Percentiles rank a stretch among this genome's conserved stretches.
phyloP scores from a whole-genome alignment of 1,140 invertebrate genomes.

The Eupeodes corollae region DNA sequence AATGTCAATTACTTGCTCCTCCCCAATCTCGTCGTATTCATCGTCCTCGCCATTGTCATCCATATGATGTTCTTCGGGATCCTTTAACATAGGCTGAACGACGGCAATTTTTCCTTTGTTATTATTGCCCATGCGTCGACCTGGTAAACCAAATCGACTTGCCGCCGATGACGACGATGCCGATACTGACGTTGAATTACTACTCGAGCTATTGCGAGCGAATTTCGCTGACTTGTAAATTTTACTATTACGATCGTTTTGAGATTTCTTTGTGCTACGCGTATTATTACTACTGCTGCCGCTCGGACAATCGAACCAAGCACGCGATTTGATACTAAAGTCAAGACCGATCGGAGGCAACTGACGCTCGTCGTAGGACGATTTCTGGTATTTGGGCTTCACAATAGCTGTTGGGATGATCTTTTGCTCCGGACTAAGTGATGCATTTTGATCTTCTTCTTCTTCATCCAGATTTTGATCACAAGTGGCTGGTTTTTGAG shows the following conservation, averaged over 20 bases:
- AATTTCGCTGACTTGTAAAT: neutral
- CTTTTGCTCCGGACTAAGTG: too few relatives aligned
- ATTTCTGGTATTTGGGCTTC: conserved; percentile 8
- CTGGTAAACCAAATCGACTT: neutral
- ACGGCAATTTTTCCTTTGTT: neutral
- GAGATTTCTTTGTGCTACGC: neutral
- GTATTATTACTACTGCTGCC: neutral
- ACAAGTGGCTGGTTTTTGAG: too few relatives aligned
- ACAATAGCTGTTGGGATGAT: conserved; percentile 6
- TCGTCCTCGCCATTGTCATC: too few relatives aligned
- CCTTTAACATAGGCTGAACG: neutral
- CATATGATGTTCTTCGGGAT: neutral
- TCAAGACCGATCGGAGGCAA: conserved; percentile 2
- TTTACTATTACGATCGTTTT: neutral
- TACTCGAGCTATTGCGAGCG: too few relatives aligned
- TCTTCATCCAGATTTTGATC: too few relatives aligned
- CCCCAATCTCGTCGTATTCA: neutral
- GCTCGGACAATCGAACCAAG: neutral
- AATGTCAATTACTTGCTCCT: neutral
- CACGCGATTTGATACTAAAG: neutral
- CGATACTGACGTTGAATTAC: too few relatives aligned
- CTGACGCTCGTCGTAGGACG: conserved; percentile 8
- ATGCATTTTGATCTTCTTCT: too few relatives aligned
- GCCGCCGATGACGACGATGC: neutral
- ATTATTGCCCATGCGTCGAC: too few relatives aligned